Evolutionary conservation across 1,140 invertebrate genomes (phyloP).

Genomic region (roundworm (Caenorhabditis elegans)): WBcel235 BX284606.5:3725001-3725500

Average conservation of each 20-base stretch:
- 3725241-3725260: neutral
- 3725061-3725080: neutral
- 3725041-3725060: neutral
- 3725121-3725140: neutral
- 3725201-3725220: slow-evolving; percentile 1
- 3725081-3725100: slow-evolving; percentile 4
- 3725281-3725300: slow-evolving; percentile 3
- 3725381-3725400: neutral
- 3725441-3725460: slow-evolving; percentile 13
- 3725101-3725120: neutral
- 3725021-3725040: neutral
- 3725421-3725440: too few species aligned
- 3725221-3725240: neutral
- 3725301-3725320: slow-evolving; percentile 16
- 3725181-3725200: too few species aligned
- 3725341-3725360: slow-evolving; percentile 21
- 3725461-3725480: neutral
- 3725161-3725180: neutral
- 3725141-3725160: neutral
- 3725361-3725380: neutral
- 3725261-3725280: slow-evolving; percentile 21
- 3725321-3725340: neutral
- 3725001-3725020: neutral
- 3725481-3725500: too few species aligned
- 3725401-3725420: neutral